phyloP scores from a whole-genome alignment of 2,797 vertebrate genomes.

The Gymnoscopelus braueri region DNA sequence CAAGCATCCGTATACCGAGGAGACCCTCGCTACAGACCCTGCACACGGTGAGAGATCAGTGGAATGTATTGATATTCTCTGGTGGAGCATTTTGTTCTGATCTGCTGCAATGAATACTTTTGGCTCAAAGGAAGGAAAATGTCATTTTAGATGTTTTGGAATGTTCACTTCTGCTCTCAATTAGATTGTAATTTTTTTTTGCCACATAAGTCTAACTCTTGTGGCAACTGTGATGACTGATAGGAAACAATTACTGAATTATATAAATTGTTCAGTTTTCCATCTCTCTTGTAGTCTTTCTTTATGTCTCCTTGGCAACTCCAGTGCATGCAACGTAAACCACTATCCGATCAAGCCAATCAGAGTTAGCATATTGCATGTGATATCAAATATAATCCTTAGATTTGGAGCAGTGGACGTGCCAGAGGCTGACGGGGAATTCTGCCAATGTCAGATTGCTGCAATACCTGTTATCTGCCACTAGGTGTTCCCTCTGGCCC shows the following conservation, averaged over 20 bases:
- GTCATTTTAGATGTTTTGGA: conserved; percentile 19
- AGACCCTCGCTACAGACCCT: conserved; percentile 83
- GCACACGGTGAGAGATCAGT: conserved; percentile 65
- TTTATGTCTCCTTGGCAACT: conserved; percentile 29
- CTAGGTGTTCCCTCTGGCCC: conserved; percentile 90
- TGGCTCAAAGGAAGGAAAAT: neutral
- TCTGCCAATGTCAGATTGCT: conserved; percentile 28
- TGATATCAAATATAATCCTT: conserved; percentile 14
- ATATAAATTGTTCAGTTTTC: conserved; percentile 19
- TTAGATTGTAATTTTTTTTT: conserved; percentile 33
- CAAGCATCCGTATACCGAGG: conserved; percentile 75
- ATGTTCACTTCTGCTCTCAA: conserved; percentile 32
- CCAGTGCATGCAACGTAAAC: conserved; percentile 17
- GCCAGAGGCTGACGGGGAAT: conserved; percentile 8
- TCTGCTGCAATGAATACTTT: neutral
- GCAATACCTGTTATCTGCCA: conserved; percentile 65
- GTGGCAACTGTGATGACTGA: conserved; percentile 23
- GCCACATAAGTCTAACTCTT: conserved; percentile 16
- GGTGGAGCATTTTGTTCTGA: neutral
- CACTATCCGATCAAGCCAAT: conserved; percentile 23
- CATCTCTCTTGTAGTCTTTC: conserved; percentile 15
- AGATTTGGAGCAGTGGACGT: conserved; percentile 7
- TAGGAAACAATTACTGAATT: conserved; percentile 29
- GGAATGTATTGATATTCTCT: neutral
- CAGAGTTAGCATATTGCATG: conserved; percentile 15